phyloP scores from a whole-genome alignment of 2,888 invertebrate genomes.

The Eupithecia subumbrata region DNA sequence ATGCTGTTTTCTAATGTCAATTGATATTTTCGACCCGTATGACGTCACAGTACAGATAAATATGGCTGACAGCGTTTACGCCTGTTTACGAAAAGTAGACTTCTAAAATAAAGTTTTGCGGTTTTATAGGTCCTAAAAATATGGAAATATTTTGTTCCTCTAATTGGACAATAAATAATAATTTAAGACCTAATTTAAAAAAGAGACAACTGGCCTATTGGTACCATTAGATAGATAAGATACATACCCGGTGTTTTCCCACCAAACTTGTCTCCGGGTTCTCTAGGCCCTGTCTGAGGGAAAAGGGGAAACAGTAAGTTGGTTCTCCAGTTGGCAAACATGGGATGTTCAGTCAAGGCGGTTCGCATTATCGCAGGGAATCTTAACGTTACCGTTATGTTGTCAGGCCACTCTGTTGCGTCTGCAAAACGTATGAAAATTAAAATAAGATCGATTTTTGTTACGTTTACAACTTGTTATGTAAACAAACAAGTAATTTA shows the following conservation, averaged over 20 bases:
- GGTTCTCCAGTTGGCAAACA: conserved; percentile 87
- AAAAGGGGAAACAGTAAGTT: conserved; percentile 88
- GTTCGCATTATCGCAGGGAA: conserved; percentile 87
- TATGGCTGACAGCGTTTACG: no score
- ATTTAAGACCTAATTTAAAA: no score
- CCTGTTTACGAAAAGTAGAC: no score
- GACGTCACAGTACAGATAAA: no score
- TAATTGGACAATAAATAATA: no score
- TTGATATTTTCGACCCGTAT: no score
- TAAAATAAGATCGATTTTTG: background rate
- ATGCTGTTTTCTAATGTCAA: no score
- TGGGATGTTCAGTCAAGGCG: conserved; percentile 68
- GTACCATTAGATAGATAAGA: background rate
- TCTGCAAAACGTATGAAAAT: conserved; percentile 53
- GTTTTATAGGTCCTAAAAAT: no score
- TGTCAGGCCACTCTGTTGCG: conserved; percentile 76
- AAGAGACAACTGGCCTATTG: no score
- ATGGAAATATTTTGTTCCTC: no score
- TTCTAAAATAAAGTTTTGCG: no score
- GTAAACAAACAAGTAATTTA: background rate
- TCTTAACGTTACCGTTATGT: conserved; percentile 83
- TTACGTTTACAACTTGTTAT: background rate
- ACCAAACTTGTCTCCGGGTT: conserved; percentile 73
- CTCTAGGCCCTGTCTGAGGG: conserved; percentile 88
- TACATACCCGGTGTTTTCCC: conserved; percentile 84